These are phyloP conservation scores for Sebastes fasciatus DNA, from an alignment of 2,113 vertebrate species.

Conservation along the genomic window DNA sequence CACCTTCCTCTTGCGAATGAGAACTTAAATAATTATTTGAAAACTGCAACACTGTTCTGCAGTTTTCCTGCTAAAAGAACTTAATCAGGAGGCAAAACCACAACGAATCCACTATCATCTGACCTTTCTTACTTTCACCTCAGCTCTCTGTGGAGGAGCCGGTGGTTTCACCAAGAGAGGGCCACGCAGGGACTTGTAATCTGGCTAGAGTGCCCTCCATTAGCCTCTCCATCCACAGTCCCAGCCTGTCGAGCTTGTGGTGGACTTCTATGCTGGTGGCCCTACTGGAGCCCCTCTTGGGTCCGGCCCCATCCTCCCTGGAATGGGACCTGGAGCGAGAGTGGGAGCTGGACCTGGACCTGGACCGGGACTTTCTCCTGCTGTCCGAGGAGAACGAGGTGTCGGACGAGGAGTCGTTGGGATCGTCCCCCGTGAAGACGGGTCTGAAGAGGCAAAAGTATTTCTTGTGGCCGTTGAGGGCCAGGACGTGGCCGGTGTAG, in stretches of 20 bases:
- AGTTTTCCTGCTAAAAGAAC: constrained; percentile 8
- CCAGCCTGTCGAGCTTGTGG: constrained; percentile 91
- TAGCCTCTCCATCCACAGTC: constrained; percentile 95
- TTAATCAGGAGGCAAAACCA: constrained; percentile 20
- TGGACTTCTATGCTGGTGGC: constrained; percentile 87
- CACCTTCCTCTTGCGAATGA: constrained; percentile 26
- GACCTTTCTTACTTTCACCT: constrained; percentile 26
- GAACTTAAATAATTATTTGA: constrained; percentile 16
- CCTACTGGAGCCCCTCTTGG: constrained; percentile 65
- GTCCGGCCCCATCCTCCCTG: constrained; percentile 59
- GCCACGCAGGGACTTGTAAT: constrained; percentile 91
- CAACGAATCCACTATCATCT: background rate
- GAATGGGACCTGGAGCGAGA: constrained; percentile 81
- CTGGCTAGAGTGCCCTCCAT: constrained; percentile 92
- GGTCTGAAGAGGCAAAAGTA: constrained; percentile 96
- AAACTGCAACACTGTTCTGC: constrained; percentile 18
- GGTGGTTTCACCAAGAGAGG: constrained; percentile 79
- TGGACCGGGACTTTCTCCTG: constrained; percentile 75
- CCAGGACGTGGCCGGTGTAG: constrained; percentile 91
- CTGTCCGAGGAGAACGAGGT: constrained; percentile 57
- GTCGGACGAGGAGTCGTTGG: constrained; percentile 72
- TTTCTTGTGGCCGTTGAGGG: constrained; percentile 96
- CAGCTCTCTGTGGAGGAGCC: constrained; percentile 61
- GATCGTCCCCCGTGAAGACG: constrained; percentile 85
- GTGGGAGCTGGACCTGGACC: constrained; percentile 76